These are phyloP conservation scores for Eulithis testata DNA, from an alignment of 2,888 invertebrate species.

Conservation along the genomic window DNA sequence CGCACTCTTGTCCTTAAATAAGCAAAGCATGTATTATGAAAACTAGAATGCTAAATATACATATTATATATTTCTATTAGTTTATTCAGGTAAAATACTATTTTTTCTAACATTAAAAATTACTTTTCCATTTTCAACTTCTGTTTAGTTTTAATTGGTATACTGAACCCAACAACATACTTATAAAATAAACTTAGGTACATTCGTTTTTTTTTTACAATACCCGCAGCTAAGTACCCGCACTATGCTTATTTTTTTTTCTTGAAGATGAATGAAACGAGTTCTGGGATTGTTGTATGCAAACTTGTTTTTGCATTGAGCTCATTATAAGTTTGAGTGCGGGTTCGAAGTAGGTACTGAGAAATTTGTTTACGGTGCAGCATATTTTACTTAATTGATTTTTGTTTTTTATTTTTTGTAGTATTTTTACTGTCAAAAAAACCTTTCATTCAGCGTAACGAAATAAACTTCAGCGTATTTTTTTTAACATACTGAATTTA, in stretches of 20 bases:
- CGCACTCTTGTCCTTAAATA: too few relatives aligned
- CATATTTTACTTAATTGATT: neutral
- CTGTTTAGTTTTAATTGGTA: too few relatives aligned
- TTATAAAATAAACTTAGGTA: neutral
- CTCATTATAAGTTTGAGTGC: constrained; percentile 27
- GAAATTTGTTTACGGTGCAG: neutral
- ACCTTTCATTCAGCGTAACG: too few relatives aligned
- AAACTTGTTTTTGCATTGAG: constrained; percentile 37
- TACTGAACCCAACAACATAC: constrained; percentile 27
- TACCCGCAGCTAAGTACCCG: constrained; percentile 17
- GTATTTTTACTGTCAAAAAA: too few relatives aligned
- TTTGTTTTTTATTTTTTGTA: neutral
- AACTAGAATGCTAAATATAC: too few relatives aligned
- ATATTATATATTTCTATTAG: too few relatives aligned
- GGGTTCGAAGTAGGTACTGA: neutral
- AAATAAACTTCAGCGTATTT: too few relatives aligned
- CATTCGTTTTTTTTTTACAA: constrained; percentile 8
- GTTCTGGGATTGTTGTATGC: constrained; percentile 31
- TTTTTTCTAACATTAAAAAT: too few relatives aligned
- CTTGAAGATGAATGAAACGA: constrained; percentile 42
- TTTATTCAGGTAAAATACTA: too few relatives aligned
- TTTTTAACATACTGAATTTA: too few relatives aligned
- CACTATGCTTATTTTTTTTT: constrained; percentile 16
- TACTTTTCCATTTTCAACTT: too few relatives aligned
- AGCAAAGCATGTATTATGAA: too few relatives aligned